Percentiles rank a stretch among this genome's conserved stretches.
phyloP scores from a whole-genome alignment of 1,140 invertebrate genomes.

The Pseudoatta argentina region DNA sequence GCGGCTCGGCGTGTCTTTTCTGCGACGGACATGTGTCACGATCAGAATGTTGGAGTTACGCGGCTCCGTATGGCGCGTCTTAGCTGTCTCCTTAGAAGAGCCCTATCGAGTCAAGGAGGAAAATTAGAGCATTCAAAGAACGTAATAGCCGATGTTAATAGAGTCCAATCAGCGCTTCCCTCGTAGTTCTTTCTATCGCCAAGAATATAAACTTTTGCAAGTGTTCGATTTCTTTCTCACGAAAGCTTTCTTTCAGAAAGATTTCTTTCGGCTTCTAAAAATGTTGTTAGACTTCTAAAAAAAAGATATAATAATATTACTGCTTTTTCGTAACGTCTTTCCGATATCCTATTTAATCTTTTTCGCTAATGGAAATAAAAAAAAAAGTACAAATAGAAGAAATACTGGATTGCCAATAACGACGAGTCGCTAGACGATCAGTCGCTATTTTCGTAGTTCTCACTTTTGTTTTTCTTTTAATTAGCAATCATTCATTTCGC shows the following conservation, averaged over 20 bases:
- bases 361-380: conserved; percentile 29
- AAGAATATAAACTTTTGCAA: not conserved
- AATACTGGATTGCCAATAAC: not conserved
- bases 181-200: not conserved
- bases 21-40: conserved; percentile 60
- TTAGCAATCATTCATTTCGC: not conserved
- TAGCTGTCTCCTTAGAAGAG: conserved; percentile 52
- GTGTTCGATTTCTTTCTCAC: not conserved
- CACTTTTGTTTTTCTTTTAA: not conserved
- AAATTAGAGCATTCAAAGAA: conserved; percentile 38
- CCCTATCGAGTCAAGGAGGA: conserved; percentile 36
- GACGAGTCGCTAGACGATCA: not conserved
- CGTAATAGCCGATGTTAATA: not conserved
- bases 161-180: not conserved
- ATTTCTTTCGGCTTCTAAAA: not conserved
- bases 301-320: not conserved
- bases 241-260: no score
- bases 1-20: conserved; percentile 53
- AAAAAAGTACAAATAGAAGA: conserved; percentile 13
- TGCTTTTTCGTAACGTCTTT: conserved; percentile 5
- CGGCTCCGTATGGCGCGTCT: conserved; percentile 43
- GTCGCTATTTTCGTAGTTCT: conserved; percentile 7
- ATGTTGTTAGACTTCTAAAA: not conserved
- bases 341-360: conserved; percentile 1
- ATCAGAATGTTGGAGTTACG: conserved; percentile 55